Conservation (phyloP, 2,113 vertebrate species). For the Ophthalmolycus amberensis region DNA sequence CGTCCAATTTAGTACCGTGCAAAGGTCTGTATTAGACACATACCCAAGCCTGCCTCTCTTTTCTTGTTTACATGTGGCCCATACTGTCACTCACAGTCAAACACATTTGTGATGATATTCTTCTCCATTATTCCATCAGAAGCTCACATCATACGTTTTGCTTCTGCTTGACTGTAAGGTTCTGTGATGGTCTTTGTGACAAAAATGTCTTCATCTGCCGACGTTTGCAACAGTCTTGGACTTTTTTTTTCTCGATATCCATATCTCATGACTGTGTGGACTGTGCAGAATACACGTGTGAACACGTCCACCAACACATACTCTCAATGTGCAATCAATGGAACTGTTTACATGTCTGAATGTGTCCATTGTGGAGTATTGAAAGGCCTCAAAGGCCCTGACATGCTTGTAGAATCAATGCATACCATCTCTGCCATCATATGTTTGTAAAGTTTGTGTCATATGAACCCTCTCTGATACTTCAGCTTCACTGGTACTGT, state of each 20-base stretch:
- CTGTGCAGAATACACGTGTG: not conserved
- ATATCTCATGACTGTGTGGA: not conserved
- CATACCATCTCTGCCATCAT: not conserved
- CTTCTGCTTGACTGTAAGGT: not conserved
- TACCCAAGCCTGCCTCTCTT: slow-evolving; percentile 47
- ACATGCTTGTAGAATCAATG: not conserved
- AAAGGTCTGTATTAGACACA: not conserved
- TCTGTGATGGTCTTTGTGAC: not conserved
- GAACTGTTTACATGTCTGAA: not conserved
- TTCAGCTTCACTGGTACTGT: too few species aligned
- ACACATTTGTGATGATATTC: not conserved
- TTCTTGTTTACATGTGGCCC: slow-evolving; percentile 15
- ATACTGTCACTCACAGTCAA: slow-evolving; percentile 5
- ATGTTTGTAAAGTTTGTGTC: not conserved
- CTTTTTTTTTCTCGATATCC: not conserved
- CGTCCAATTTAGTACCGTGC: not conserved
- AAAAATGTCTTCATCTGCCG: not conserved
- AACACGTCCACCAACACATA: not conserved
- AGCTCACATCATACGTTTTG: not conserved
- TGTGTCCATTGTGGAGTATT: not conserved
- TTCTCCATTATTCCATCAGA: not conserved
- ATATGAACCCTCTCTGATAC: not conserved
- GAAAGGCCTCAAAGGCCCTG: not conserved
- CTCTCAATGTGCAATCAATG: not conserved
- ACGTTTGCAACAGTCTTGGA: not conserved